Evolutionary conservation across 2,797 vertebrate species (phyloP), one percentile per base, ranked within the genome.

Genomic region (Myripristis murdjan): DNA sequence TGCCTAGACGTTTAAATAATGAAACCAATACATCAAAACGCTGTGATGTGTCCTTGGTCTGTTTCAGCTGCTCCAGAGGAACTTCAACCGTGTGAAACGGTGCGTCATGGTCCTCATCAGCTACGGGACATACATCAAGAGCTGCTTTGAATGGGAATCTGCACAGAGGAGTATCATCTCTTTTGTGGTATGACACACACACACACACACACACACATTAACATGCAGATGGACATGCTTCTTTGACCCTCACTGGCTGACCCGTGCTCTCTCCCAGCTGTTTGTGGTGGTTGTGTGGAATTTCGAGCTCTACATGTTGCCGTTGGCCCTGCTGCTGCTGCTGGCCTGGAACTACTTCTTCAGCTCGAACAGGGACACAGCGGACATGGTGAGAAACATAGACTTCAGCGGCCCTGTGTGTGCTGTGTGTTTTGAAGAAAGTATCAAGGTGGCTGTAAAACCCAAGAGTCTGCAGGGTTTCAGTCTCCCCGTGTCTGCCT

Each of bases 241-340:
- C 12, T 2, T 4, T 37, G 10, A 0, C 14, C 14, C 37, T 14
- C 37, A 15, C 33, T 0, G 48, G 3, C 2, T 39, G 48, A 43
- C 24, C 53, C 63, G 4, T 12, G 1, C 47, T n/a, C 28, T 64
- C 12, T 20, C 5, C 0, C 79, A 99, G 97, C 84, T 97, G 57
- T 99, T 98, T 43, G 95, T 99, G 83, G 87, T 97, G 83, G 95
- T 95, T 65, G 96, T 98, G 52, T 98, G 97, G 97, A 98, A 97
- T 93, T 97, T 99, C 66, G 96, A 99, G 92, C 90, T 98, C 86
- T 98, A 97, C 93, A 97, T 98, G 97, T 77, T 97, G 72, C 97
- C 97, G 0, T 86, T 98, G 84, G 86, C 83, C 47, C 82, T 97
- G 75, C 84, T 98, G 88, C 83, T 97, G 74, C 91, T 97, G 20